Conservation (phyloP, 2,888 invertebrate genomes). For the Diaprepes abbreviatus region DNA sequence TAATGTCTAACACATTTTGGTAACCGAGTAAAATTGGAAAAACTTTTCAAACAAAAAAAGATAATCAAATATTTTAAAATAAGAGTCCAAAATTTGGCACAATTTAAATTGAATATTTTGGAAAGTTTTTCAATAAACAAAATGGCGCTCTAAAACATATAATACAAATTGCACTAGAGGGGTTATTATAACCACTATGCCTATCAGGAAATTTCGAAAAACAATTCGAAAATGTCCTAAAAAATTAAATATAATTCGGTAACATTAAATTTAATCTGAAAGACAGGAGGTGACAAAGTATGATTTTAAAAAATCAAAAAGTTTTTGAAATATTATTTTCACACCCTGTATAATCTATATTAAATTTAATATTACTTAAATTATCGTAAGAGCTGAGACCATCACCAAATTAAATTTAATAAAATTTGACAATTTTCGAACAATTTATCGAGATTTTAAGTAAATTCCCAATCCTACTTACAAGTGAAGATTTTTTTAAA, state of each 20-base stretch:
- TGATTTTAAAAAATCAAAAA: too few relatives aligned
- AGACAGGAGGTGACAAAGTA: too few relatives aligned
- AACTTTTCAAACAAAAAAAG: slow-evolving; percentile 24
- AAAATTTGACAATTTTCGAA: too few relatives aligned
- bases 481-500: neutral
- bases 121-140: slow-evolving; percentile 26
- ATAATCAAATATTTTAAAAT: slow-evolving; percentile 18
- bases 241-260: too few relatives aligned
- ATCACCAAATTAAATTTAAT: too few relatives aligned
- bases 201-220: slow-evolving; percentile 6
- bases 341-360: too few relatives aligned
- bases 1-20: slow-evolving; percentile 54
- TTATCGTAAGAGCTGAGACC: too few relatives aligned
- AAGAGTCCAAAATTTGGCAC: slow-evolving; percentile 6
- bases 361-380: too few relatives aligned
- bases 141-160: slow-evolving; percentile 37
- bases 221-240: neutral
- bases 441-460: neutral
- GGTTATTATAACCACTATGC: slow-evolving; percentile 17
- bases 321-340: too few relatives aligned
- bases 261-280: too few relatives aligned
- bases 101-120: slow-evolving; percentile 23
- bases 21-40: slow-evolving; percentile 51
- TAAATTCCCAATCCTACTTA: slow-evolving; percentile 7
- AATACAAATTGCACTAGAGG: slow-evolving; percentile 37